A percentile compares a stretch with the other conserved stretches of the same genome.
Evolutionary conservation across 2,797 vertebrate genomes (phyloP).

Genomic region (Fistularia commersonii): DNA sequence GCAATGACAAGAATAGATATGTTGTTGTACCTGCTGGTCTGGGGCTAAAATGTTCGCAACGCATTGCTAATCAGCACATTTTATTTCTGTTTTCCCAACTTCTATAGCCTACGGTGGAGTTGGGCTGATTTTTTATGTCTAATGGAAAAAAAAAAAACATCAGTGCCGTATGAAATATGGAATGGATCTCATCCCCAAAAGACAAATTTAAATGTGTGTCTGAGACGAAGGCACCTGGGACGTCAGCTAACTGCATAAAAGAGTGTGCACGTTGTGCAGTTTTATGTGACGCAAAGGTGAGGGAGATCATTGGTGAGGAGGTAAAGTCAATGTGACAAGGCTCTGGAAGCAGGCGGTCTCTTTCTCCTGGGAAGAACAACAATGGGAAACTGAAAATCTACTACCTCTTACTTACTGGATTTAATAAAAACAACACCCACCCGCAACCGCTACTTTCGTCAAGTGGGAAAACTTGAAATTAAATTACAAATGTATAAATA

Average conservation of each 20-base stretch:
- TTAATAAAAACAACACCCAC: too few relatives aligned
- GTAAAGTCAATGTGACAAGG: conserved; percentile 12
- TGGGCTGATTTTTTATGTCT: conserved; percentile 17
- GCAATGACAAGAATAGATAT: too few relatives aligned
- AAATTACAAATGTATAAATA: too few relatives aligned
- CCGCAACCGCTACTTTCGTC: too few relatives aligned
- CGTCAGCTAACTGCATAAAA: not conserved
- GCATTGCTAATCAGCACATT: too few relatives aligned
- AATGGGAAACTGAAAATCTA: conserved; percentile 1
- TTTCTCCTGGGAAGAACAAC: conserved; percentile 23
- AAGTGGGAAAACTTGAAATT: too few relatives aligned
- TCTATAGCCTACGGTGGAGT: too few relatives aligned
- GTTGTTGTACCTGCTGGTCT: too few relatives aligned
- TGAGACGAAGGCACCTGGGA: too few relatives aligned
- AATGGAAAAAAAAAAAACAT: conserved; percentile 49
- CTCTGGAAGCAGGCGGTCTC: conserved; percentile 25
- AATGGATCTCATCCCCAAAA: conserved; percentile 47
- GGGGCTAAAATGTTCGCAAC: too few relatives aligned
- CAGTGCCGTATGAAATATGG: conserved; percentile 52
- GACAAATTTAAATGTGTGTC: conserved; percentile 45
- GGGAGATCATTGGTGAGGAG: conserved; percentile 32
- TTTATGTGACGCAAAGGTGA: conserved; percentile 50
- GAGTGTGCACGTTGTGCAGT: conserved; percentile 19
- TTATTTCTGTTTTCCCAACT: too few relatives aligned
- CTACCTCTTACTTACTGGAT: conserved; percentile 22